Percentiles rank a stretch among this genome's conserved stretches.
Conservation (phyloP, 2,888 invertebrate genomes). For the Ommatoiulus sabulosus region DNA sequence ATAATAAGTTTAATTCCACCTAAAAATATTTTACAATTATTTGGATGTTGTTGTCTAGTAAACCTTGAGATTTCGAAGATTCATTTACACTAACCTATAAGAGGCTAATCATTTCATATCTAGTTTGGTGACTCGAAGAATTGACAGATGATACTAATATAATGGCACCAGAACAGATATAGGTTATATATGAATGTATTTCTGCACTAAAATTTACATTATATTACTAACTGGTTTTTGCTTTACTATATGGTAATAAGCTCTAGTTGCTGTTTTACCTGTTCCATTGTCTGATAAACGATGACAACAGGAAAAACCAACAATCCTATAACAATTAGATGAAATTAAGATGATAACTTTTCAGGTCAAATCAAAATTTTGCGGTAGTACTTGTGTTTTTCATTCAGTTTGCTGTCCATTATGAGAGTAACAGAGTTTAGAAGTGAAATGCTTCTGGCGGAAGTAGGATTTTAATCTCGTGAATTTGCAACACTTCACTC, state of each 20-base stretch:
- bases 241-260: conserved; percentile 8
- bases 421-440: neutral
- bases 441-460: neutral
- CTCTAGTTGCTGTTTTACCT: neutral
- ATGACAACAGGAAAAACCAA: conserved; percentile 12
- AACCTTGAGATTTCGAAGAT: too few relatives aligned
- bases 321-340: neutral
- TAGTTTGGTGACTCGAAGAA: neutral
- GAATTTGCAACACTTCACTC: neutral
- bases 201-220: neutral
- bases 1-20: too few relatives aligned
- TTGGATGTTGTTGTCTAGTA: too few relatives aligned
- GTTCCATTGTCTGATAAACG: neutral
- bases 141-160: neutral
- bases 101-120: too few relatives aligned
- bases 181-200: neutral
- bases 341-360: neutral
- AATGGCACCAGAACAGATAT: neutral
- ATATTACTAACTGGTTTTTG: neutral
- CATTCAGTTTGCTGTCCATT: neutral
- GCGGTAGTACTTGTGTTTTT: neutral
- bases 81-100: too few relatives aligned
- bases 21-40: too few relatives aligned
- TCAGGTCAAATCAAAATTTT: conserved; percentile 7
- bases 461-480: neutral